A percentile compares a stretch with the other conserved stretches of the same genome.
phyloP scores from a whole-genome alignment of 2,888 invertebrate species.

The Acanthococcus lagerstroemiae region DNA sequence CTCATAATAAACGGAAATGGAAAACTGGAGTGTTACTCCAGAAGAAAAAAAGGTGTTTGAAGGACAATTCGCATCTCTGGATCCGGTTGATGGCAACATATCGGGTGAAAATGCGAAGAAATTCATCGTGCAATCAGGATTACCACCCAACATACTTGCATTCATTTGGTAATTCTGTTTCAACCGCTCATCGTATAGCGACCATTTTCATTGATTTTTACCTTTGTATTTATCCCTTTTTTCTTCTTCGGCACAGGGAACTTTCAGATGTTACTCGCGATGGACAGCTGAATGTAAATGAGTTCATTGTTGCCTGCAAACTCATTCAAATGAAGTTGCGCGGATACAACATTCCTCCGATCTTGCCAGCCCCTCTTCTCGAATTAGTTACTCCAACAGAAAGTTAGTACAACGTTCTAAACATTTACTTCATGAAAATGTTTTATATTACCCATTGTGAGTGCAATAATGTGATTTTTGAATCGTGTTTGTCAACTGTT shows the following conservation, averaged over 20 bases:
- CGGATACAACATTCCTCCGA: constrained; percentile 80
- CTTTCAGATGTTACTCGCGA: constrained; percentile 93
- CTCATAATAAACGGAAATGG: constrained; percentile 45
- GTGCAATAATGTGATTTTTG: too few relatives aligned
- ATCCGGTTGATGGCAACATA: constrained; percentile 75
- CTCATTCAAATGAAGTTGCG: constrained; percentile 85
- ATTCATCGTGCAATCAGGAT: constrained; percentile 82
- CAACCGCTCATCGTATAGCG: too few relatives aligned
- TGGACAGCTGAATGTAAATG: constrained; percentile 90
- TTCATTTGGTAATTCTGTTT: constrained; percentile 72
- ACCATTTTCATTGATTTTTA: too few relatives aligned
- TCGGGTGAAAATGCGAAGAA: constrained; percentile 89
- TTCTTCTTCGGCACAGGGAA: too few relatives aligned
- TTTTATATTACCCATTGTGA: too few relatives aligned
- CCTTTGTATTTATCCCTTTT: too few relatives aligned
- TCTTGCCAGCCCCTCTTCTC: constrained; percentile 61
- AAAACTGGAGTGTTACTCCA: constrained; percentile 80
- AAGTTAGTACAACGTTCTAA: constrained; percentile 6
- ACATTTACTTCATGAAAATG: not conserved
- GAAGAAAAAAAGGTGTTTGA: constrained; percentile 81
- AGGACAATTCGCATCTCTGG: constrained; percentile 79
- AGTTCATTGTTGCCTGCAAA: constrained; percentile 97
- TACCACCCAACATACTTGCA: constrained; percentile 79
- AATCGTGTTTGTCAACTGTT: too few relatives aligned
- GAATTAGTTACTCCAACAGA: not conserved